Base-by-base conservation (phyloP, 2,888 invertebrate species). In the Galerucella pusilla region DNA sequence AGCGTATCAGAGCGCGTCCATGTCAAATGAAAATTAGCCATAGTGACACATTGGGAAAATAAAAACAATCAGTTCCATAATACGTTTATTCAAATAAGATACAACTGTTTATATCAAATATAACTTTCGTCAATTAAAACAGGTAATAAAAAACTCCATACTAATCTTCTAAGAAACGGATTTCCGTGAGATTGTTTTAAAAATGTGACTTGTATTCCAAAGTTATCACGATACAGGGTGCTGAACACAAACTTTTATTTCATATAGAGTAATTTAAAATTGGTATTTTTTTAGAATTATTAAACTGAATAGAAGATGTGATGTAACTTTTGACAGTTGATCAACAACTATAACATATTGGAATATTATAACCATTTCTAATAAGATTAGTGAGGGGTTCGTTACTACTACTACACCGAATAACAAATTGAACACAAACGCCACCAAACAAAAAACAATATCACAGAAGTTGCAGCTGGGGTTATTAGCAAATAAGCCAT, bases 31-130 rank as follows among this genome's bases (percentile, higher is more conserved):
- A n/a, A n/a, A n/a, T n/a, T n/a, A n/a, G n/a, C n/a, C 20, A 20
- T 20, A n/a, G n/a, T n/a, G 46, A 12, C 46, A 11, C 46, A 9
- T 46, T 49, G 12, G 10, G 46, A 49, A 49, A 49, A 49, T 49
- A 5, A 57, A 57, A 57, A n/a, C 57, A 57, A 20, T 20, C 16
- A 0, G 10, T 16, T 57, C 20, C 57, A 57, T 10, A 57, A 57
- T 20, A 57, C 9, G 20, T 57, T 57, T 57, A 57, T 57, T 57
- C 57, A 57, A 57, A 57, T 20, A 57, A 57, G 16, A 16, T 57
- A 57, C 20, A 57, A 57, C 20, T 16, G 57, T 57, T n/a, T n/a
- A 57, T 57, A 57, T 57, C 16, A 57, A 57, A 57, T 57, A 57
- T 57, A 57, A 57, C 20, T 57, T 57, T 7, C 35, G 20, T 20